Percentiles rank a stretch among this genome's conserved stretches.
phyloP scores from a whole-genome alignment of 1,140 invertebrate species.

The Drosophila sechellia region DNA sequence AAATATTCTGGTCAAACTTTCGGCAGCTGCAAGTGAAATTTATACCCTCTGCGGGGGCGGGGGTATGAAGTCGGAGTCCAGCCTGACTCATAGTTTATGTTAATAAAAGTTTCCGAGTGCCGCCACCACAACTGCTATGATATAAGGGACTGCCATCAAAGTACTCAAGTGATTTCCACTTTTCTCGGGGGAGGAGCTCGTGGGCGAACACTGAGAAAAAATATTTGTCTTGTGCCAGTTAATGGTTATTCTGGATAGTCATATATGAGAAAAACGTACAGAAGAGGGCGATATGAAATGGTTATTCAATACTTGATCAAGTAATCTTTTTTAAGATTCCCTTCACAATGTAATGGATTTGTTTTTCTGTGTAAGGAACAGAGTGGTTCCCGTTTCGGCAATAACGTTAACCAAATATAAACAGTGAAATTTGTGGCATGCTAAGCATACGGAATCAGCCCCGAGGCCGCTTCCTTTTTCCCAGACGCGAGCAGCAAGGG shows the following conservation, averaged over 20 bases:
- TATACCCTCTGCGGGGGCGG: conserved; percentile 52
- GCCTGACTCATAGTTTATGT: conserved; percentile 72
- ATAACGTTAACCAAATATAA: conserved; percentile 73
- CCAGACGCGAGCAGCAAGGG: conserved; percentile 3
- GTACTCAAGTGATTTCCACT: conserved; percentile 68
- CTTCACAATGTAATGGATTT: not conserved
- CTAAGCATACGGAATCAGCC: conserved; percentile 41
- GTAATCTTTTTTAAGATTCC: not conserved
- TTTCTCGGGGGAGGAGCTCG: not conserved
- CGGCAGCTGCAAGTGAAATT: conserved; percentile 66
- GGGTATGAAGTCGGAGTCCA: conserved; percentile 8
- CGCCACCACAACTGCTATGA: conserved; percentile 47
- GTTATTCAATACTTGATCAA: not conserved
- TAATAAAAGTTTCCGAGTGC: conserved; percentile 71
- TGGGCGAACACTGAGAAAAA: not conserved
- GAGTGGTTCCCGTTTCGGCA: conserved; percentile 58
- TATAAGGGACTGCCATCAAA: conserved; percentile 72
- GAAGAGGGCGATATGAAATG: too few relatives aligned
- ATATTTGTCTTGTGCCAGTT: too few relatives aligned
- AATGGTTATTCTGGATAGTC: not conserved
- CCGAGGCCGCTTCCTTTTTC: conserved; percentile 6
- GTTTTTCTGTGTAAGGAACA: conserved; percentile 12
- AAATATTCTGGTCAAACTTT: conserved; percentile 74
- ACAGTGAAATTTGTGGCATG: conserved; percentile 51
- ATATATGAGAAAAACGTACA: too few relatives aligned